A percentile compares a stretch with the other conserved stretches of the same genome.
Evolutionary conservation across 2,113 vertebrate species (phyloP).

Genomic region (Cheirogaleus medius): DNA sequence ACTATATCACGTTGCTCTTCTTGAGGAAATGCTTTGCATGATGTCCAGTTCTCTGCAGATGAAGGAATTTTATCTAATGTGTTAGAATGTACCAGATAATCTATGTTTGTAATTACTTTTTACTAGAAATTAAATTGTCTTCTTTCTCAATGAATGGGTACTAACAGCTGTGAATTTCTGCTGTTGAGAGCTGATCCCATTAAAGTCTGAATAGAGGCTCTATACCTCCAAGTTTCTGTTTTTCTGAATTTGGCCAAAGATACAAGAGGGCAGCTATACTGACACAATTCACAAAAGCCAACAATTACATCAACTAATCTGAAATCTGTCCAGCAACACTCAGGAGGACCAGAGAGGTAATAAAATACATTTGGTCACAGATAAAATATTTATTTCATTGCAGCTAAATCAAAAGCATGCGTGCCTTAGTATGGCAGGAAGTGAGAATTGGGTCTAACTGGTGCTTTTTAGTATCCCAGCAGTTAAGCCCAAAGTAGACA

Average conservation of each 20-base stretch:
- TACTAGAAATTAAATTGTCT: not conserved
- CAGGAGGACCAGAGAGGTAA: conserved; percentile 41
- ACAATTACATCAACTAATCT: conserved; percentile 51
- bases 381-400: conserved; percentile 63
- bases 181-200: not conserved
- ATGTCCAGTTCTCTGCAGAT: not conserved
- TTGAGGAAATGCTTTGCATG: not conserved
- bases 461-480: not conserved
- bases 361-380: conserved; percentile 42
- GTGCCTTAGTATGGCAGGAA: not conserved
- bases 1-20: not conserved
- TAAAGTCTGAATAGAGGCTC: not conserved
- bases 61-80: not conserved
- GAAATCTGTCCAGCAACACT: conserved; percentile 47
- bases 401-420: conserved; percentile 47
- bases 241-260: conserved; percentile 26
- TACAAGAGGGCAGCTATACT: not conserved
- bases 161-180: not conserved
- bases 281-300: conserved; percentile 54
- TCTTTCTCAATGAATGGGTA: not conserved
- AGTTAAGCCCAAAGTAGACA: not conserved
- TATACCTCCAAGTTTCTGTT: not conserved
- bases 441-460: not conserved
- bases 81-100: not conserved
- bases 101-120: not conserved